phyloP scores from a whole-genome alignment of 2,888 invertebrate genomes.

The Fragum fragum region DNA sequence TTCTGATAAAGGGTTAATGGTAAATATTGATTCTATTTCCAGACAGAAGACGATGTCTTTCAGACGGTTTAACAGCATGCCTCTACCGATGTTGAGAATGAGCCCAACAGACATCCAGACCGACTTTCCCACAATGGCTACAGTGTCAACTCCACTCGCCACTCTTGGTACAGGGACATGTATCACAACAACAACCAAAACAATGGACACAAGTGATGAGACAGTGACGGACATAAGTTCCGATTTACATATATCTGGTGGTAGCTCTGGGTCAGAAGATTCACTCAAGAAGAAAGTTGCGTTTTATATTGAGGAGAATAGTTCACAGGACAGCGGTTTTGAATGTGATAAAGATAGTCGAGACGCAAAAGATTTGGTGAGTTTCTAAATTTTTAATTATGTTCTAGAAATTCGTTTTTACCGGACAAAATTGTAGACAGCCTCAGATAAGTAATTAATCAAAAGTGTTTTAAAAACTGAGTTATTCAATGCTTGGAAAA shows the following conservation, averaged over 20 bases:
- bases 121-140: slow-evolving; percentile 30
- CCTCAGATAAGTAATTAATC: too few relatives aligned
- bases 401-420: too few relatives aligned
- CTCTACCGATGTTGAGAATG: slow-evolving; percentile 72
- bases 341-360: slow-evolving; percentile 77
- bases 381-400: too few relatives aligned
- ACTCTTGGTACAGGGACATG: slow-evolving; percentile 11
- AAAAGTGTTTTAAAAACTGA: too few relatives aligned
- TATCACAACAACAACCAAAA: slow-evolving; percentile 24
- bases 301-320: slow-evolving; percentile 75
- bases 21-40: slow-evolving; percentile 30
- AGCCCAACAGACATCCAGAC: slow-evolving; percentile 61
- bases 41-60: slow-evolving; percentile 80
- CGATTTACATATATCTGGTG: slow-evolving; percentile 28
- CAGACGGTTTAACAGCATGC: slow-evolving; percentile 79
- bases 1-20: too few relatives aligned
- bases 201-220: slow-evolving; percentile 41
- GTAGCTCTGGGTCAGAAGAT: background rate
- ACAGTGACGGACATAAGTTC: slow-evolving; percentile 47
- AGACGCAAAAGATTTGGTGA: slow-evolving; percentile 61
- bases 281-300: slow-evolving; percentile 38
- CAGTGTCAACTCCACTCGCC: slow-evolving; percentile 49
- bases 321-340: slow-evolving; percentile 84
- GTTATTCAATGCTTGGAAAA: too few relatives aligned
- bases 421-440: too few relatives aligned